Evolutionary conservation across 2,888 invertebrate species (phyloP), one percentile per base, ranked within the genome.

Genomic region (Eupeodes luniger): DNA sequence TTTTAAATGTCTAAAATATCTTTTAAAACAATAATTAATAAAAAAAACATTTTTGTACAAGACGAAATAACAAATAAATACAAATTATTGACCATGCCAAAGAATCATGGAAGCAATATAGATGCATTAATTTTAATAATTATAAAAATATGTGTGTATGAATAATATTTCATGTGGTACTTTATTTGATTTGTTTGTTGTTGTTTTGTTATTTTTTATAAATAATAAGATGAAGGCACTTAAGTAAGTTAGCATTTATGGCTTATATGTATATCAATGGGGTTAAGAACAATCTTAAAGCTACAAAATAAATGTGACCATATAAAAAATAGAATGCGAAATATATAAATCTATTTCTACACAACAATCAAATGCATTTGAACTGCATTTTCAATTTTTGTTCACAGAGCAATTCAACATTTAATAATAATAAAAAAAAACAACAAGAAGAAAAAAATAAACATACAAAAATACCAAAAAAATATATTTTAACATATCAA

Each of bases 401-500:
- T 27, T 27, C 44, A 55, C 40, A 55, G 19, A 70, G 19, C 40
- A 66, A 34, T 12, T 49, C 5, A 66, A 57, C 53, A 66, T 67
- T 5, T 27, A 27, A 27, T 27, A 27, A 53, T 49, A 27, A n/a
- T n/a, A 16, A 11, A 66, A 4, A 51, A 62, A 19, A 67, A 40
- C 9, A 9, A 27, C 27, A 69, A 49, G 11, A 49, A 44, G 78
- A 51, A 75, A 64, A 74, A 80, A 61, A 59, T 14, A 34, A 59
- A 61, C 14, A 59, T 16, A 72, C 55, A 61, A 82, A 74, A 75
- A 79, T 83, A 82, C 62, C 59, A 57, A 69, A 84, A 82, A 40
- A 57, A 76, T 80, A 74, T 85, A 74, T 81, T 86, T 75, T 77
- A 66, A 78, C 75, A 80, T 77, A 80, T 81, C 74, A 81, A 75